These are phyloP conservation scores for Archips crataeganus DNA, from an alignment of 2,888 invertebrate species.

Conservation along the genomic window DNA sequence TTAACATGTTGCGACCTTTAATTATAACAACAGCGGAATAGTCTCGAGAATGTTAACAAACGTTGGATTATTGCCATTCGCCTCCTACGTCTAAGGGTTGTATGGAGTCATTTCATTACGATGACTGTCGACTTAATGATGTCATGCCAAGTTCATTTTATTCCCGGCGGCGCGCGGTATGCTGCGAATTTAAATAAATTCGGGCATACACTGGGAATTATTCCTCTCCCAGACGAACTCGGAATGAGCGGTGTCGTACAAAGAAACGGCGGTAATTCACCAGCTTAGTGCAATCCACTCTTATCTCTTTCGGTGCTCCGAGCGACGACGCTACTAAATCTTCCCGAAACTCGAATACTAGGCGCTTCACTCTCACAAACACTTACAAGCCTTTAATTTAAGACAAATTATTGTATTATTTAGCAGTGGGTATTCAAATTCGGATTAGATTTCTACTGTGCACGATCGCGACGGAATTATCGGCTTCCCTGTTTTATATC, in stretches of 20 bases:
- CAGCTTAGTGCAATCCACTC: slow-evolving; percentile 70
- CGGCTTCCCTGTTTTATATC: slow-evolving; percentile 34
- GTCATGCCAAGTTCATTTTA: slow-evolving; percentile 68
- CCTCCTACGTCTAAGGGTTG: slow-evolving; percentile 60
- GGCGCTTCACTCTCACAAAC: slow-evolving; percentile 59
- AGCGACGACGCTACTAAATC: slow-evolving; percentile 72
- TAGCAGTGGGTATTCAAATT: slow-evolving; percentile 54
- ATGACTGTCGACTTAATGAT: slow-evolving; percentile 75
- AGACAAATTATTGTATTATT: slow-evolving; percentile 73
- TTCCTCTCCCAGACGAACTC: slow-evolving; percentile 56
- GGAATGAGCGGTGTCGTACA: slow-evolving; percentile 57
- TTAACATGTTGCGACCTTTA: slow-evolving; percentile 35
- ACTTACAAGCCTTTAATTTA: slow-evolving; percentile 73
- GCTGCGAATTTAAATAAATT: slow-evolving; percentile 74
- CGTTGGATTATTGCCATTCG: slow-evolving; percentile 63
- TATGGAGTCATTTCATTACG: slow-evolving; percentile 72
- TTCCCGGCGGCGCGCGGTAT: slow-evolving; percentile 60
- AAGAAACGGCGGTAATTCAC: slow-evolving; percentile 72
- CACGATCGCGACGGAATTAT: slow-evolving; percentile 41
- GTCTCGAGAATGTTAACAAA: slow-evolving; percentile 64
- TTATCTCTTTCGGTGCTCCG: slow-evolving; percentile 72
- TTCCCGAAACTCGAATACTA: slow-evolving; percentile 65
- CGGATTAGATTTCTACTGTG: slow-evolving; percentile 52
- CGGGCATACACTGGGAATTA: slow-evolving; percentile 61
- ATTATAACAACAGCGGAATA: slow-evolving; percentile 5